Conservation (phyloP, 2,888 invertebrate genomes). For the Chrysolina haemoptera region DNA sequence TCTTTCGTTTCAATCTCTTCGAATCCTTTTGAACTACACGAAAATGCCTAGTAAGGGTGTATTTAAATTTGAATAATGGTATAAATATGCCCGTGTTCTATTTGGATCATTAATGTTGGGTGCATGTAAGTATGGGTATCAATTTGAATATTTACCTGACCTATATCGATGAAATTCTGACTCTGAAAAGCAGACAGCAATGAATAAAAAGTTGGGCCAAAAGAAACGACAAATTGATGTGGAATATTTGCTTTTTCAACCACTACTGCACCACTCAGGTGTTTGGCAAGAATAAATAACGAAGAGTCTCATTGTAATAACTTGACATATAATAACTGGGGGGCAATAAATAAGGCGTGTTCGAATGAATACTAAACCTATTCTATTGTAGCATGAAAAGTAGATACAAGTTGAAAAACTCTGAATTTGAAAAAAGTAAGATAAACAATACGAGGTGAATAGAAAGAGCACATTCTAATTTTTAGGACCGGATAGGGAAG, state of each 20-base stretch:
- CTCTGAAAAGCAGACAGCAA: not conserved
- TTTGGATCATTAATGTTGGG: slow-evolving; percentile 45
- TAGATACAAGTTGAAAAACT: no score
- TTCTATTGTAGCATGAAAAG: no score
- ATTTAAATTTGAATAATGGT: slow-evolving; percentile 45
- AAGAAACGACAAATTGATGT: not conserved
- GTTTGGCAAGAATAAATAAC: no score
- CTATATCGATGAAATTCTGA: slow-evolving; percentile 28
- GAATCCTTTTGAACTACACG: slow-evolving; percentile 42
- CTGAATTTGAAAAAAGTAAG: no score
- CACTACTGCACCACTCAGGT: not conserved
- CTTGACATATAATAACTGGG: no score
- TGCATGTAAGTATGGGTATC: slow-evolving; percentile 40
- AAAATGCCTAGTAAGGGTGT: slow-evolving; percentile 41
- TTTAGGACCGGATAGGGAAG: no score
- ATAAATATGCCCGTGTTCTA: slow-evolving; percentile 45
- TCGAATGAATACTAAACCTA: no score
- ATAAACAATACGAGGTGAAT: no score
- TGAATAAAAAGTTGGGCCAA: not conserved
- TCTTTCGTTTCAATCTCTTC: slow-evolving; percentile 45
- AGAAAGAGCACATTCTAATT: no score
- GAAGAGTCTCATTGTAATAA: no score
- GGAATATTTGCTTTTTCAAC: not conserved
- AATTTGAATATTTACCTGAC: slow-evolving; percentile 45
- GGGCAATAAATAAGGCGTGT: no score